Percentiles rank a stretch among this genome's conserved stretches.
Conservation (phyloP, 2,888 invertebrate genomes). For the Prosapia bicincta region DNA sequence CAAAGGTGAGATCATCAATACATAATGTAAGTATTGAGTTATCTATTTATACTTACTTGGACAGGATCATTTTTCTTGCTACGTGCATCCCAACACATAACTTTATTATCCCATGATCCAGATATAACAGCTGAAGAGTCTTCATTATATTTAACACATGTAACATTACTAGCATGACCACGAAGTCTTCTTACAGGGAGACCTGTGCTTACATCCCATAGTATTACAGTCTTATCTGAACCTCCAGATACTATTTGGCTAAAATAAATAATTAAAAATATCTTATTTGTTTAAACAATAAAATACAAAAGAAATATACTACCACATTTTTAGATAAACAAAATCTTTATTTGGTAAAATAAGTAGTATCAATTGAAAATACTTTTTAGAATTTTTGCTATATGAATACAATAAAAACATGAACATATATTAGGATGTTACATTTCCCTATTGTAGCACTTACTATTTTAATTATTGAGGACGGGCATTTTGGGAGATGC, state of each 20-base stretch:
- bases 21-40: no score
- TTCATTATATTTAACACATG: slow-evolving; percentile 87
- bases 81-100: slow-evolving; percentile 87
- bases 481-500: no score
- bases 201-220: slow-evolving; percentile 95
- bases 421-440: no score
- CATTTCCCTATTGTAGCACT: no score
- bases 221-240: slow-evolving; percentile 86
- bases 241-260: slow-evolving; percentile 87
- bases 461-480: no score
- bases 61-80: slow-evolving; percentile 67
- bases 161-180: slow-evolving; percentile 85
- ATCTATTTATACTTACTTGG: slow-evolving; percentile 56
- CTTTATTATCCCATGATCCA: slow-evolving; percentile 89
- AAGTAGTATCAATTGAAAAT: no score
- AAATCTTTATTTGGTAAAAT: not conserved
- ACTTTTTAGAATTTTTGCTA: no score
- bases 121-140: slow-evolving; percentile 90
- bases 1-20: no score
- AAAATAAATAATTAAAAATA: slow-evolving; percentile 12
- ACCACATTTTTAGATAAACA: not conserved
- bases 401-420: no score
- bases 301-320: not conserved
- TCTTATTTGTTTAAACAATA: no score
- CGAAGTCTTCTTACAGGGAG: slow-evolving; percentile 78